These are phyloP conservation scores for Dinocampus coccinellae DNA, from an alignment of 2,888 invertebrate species.

Conservation along the genomic window DNA sequence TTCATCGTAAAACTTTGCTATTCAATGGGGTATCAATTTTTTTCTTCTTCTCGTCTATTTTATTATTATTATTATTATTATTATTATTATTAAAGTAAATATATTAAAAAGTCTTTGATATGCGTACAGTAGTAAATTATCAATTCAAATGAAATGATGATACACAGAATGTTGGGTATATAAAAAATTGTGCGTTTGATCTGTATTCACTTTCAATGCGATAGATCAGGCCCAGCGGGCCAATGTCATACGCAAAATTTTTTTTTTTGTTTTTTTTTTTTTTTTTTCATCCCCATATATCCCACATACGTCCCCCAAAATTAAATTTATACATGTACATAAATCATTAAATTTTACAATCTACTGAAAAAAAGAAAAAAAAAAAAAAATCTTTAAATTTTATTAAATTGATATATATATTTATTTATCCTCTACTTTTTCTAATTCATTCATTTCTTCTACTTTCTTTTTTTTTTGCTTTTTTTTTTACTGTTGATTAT, in stretches of 20 bases:
- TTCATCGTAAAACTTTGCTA: too few species aligned
- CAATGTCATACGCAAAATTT: neutral
- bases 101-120: slow-evolving; percentile 64
- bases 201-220: slow-evolving; percentile 52
- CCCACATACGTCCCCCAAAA: neutral
- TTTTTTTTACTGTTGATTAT: neutral
- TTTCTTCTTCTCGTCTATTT: too few species aligned
- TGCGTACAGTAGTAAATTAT: slow-evolving; percentile 66
- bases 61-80: too few species aligned
- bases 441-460: too few species aligned
- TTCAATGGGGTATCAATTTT: too few species aligned
- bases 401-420: too few species aligned
- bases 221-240: slow-evolving; percentile 34
- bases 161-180: slow-evolving; percentile 27
- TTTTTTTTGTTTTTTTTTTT: too few species aligned
- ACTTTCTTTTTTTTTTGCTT: too few species aligned
- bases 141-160: slow-evolving; percentile 67
- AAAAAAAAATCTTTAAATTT: too few species aligned
- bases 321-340: neutral
- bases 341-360: neutral
- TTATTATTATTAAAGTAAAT: too few species aligned
- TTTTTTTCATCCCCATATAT: neutral
- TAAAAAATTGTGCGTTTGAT: slow-evolving; percentile 67
- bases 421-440: too few species aligned
- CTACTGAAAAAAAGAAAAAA: neutral